Base-by-base conservation (phyloP, 2,888 invertebrate genomes). In the Mystacides longicornis region DNA sequence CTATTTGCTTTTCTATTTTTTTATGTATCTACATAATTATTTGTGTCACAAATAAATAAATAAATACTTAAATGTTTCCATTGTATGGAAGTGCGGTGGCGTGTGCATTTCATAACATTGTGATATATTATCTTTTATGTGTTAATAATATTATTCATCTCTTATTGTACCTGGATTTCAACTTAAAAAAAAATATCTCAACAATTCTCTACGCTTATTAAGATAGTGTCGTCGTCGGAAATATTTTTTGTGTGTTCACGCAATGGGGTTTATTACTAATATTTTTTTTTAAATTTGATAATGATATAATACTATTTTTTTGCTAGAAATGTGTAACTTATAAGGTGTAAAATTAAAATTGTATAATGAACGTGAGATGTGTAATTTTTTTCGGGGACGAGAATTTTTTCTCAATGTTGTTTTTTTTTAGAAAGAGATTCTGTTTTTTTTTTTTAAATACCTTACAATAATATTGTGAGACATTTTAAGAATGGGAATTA, bases 181-280 rank as follows among this genome's bases (percentile, higher is more conserved):
- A 55, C 54, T 55, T 60, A 46, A 23, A 46, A 50, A 56, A 52
- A 46, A 43, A 47, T 57, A 57, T 51, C 57, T 59, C 50, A 42
- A 55, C 45, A 51, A 57, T 51, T 51, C 52, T 60, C 43, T 58
- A 60, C 60, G 60, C 58, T 59, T 59, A 59, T 57, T 59, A 59
- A 52, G 49, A 52, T 59, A 51, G 54, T 47, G 45, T 14, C 49
- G 51, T 51, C 22, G 16, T 21, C 14, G 11, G 9, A 14, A 48
- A 22, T 48, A 48, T 48, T 16, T 46, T 18, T 18, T 43, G 7
- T 3, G 46, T 21, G 21, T 46, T 46, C 20, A 19, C 21, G 46
- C 48, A n/a, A 23, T 23, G 48, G 7, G 4, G 16, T 43, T 7
- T 9, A 11, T 43, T 7, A 43, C 7, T 43, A 18, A 16, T 43